phyloP scores from a whole-genome alignment of 2,888 invertebrate genomes.

The Tubulanus polymorphus region DNA sequence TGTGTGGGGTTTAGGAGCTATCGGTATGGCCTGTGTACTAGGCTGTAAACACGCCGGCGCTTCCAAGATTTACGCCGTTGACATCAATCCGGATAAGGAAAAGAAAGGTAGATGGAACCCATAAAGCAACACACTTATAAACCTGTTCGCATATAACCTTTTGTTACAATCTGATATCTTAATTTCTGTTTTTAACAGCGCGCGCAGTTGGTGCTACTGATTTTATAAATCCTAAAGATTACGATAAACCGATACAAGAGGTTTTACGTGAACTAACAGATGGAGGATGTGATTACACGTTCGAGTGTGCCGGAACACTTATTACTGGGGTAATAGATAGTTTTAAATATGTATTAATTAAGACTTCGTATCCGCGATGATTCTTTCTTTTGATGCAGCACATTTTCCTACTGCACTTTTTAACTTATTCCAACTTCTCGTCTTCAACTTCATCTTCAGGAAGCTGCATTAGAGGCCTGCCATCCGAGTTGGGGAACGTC shows the following conservation, averaged over 20 bases:
- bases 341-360: no score
- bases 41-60: constrained; percentile 53
- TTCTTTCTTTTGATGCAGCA: no score
- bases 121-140: no score
- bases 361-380: no score
- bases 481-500: no score
- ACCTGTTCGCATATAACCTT: no score
- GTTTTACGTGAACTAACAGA: neutral
- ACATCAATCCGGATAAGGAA: constrained; percentile 56
- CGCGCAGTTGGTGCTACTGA: neutral
- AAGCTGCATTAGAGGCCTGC: no score
- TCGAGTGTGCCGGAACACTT: neutral
- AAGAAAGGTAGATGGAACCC: constrained; percentile 53
- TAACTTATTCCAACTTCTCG: no score
- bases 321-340: neutral
- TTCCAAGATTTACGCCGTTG: constrained; percentile 49
- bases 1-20: constrained; percentile 54
- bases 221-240: neutral
- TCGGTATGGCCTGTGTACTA: constrained; percentile 52
- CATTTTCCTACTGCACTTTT: no score
- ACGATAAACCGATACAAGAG: neutral
- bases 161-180: no score
- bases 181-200: no score
- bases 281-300: neutral
- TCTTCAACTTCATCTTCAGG: no score